Base-by-base conservation (phyloP, 1,140 invertebrate species). In the Chironomus striatipennis region DNA sequence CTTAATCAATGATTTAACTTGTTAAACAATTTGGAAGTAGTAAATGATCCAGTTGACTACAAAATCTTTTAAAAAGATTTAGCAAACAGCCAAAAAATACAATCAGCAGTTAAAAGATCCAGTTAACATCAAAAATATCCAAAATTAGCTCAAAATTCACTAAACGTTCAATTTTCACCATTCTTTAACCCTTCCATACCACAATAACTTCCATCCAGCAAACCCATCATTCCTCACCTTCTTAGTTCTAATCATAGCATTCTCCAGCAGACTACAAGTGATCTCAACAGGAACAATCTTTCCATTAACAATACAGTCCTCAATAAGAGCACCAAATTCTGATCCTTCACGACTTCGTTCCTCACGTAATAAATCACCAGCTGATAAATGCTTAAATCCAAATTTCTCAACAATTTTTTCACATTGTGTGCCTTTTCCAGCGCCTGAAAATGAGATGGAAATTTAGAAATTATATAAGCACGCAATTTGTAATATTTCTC, bases 361-460 rank as follows among this genome's bases (percentile, higher is more conserved):
- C 77, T 92, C 95, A 2, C 98, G 86, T 4, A 99, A 83, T 42
- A 99, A 85, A 84, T 99, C 98, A 1, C 98, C 98, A 75, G 98
- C 98, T 10, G 97, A 99, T n/a, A 99, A 85, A 82, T 99, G 98
- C 7, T 95, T 90, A 84, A 91, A 99, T 73, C 91, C 93, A 85
- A 90, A 99, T 78, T 92, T 87, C 81, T 97, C 84, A 1, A 95
- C 92, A 78, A 99, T 98, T 78, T 91, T 89, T 6, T 87, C 82
- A 83, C 98, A 99, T 80, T 98, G 93, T 0, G 98, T 99, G 43
- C 98, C 98, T 85, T 99, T 99, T 8, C 98, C 98, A 78, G 97
- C 91, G 15, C 34, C 20, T 74, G 5, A 42, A 73, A 34, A 0
- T 20, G n/a, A n/a, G n/a, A n/a, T n/a, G 6, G n/a, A n/a, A n/a